Base-by-base conservation (phyloP, 2,888 invertebrate species). In the Cynaeus angustus region DNA sequence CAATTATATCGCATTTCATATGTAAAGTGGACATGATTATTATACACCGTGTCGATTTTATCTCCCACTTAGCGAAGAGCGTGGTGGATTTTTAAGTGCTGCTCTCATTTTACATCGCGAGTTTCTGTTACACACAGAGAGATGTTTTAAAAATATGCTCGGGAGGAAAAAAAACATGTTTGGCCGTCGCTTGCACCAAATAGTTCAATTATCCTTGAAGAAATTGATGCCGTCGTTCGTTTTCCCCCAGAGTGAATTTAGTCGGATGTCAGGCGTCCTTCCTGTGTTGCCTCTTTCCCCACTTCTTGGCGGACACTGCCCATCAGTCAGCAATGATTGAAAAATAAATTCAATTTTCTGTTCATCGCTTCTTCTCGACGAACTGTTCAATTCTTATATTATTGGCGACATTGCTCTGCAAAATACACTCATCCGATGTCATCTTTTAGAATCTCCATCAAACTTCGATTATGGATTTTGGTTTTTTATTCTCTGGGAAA, bases 281-380 rank as follows among this genome's bases (percentile, higher is more conserved):
- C 73, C 74, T 48, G 56, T 53, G 37, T 21, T 53, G 45, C 59
- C 66, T 52, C 59, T 65, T 74, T 55, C 56, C 72, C 30, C 61
- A 71, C 75, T 70, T 75, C 74, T 72, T 72, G 75, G 75, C 79
- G 82, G 82, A 83, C 83, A 81, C 81, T 83, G 84, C 82, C 85
- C 84, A 84, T 85, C 84, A 85, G 84, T 83, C 84, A 82, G 84
- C 84, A 84, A 85, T 85, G 85, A 85, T 85, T 85, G 85, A 84
- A 85, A 85, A 85, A 85, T 85, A 85, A 85, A 85, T 85, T 85
- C 81, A 79, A 85, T 85, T 85, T 84, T 83, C 82, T 79, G 79
- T 80, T 81, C 83, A 83, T 83, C 83, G 83, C 84, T 82, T 83
- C 79, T 76, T 77, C 76, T 72, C 75, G 73, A 75, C 74, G 65